Evolutionary conservation across 2,113 vertebrate genomes (phyloP).

Genomic region (Nothocercus julius): DNA sequence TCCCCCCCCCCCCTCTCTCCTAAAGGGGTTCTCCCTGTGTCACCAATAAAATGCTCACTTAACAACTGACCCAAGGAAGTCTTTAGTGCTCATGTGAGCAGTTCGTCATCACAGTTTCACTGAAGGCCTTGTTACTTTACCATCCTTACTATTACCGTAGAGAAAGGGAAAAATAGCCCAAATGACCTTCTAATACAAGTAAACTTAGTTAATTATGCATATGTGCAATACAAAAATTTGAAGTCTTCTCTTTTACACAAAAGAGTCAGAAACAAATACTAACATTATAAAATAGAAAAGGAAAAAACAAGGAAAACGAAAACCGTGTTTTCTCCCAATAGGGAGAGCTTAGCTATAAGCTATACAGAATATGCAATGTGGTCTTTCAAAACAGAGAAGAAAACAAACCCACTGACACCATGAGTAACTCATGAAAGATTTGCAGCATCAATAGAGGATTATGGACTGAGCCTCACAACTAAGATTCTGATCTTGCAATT

Average conservation of each 20-base stretch:
- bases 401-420: neutral
- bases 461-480: neutral
- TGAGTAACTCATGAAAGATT: neutral
- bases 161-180: conserved; percentile 18
- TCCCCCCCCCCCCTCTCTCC: neutral
- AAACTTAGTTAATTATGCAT: neutral
- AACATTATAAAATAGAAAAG: neutral
- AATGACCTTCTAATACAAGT: neutral
- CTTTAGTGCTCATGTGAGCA: neutral
- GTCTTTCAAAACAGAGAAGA: neutral
- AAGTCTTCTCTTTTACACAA: neutral
- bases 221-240: neutral
- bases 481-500: neutral
- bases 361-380: neutral
- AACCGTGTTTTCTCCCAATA: neutral
- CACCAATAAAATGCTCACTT: neutral
- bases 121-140: conserved; percentile 39
- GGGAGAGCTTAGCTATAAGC: neutral
- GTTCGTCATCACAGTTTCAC: conserved; percentile 19
- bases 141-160: neutral
- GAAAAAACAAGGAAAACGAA: neutral
- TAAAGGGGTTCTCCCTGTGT: neutral
- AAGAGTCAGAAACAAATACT: neutral
- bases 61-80: conserved; percentile 29
- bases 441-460: neutral